phyloP scores from a whole-genome alignment of 1,140 invertebrate genomes.

The Brachionus koreanus region DNA sequence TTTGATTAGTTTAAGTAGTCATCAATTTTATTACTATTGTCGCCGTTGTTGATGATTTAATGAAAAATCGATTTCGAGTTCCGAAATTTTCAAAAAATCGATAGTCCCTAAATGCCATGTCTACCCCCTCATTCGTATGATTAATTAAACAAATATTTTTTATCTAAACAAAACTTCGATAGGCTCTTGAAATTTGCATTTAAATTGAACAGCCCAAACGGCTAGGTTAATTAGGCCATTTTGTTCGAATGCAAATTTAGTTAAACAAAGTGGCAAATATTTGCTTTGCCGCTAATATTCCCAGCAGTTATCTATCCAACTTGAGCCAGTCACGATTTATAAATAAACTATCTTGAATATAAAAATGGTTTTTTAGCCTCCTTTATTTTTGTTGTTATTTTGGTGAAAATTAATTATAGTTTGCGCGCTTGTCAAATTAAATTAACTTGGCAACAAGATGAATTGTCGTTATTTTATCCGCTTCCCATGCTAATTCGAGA shows the following conservation, averaged over 20 bases:
- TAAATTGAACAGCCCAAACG: neutral
- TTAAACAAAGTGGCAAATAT: neutral
- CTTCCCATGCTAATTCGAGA: neutral
- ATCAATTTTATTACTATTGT: constrained; percentile 14
- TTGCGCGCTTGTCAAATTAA: constrained; percentile 14
- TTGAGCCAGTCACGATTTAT: neutral
- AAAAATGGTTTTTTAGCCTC: neutral
- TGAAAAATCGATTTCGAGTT: constrained; percentile 16
- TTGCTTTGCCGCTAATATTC: neutral
- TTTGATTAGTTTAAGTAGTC: constrained; percentile 33
- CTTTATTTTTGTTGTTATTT: neutral
- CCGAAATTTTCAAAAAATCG: constrained; percentile 2
- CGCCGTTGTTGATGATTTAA: constrained; percentile 15
- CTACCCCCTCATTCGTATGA: neutral
- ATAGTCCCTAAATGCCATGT: neutral
- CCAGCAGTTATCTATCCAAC: neutral
- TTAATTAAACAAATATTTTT: constrained; percentile 12
- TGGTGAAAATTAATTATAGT: neutral
- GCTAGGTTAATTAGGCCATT: neutral
- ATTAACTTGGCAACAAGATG: neutral
- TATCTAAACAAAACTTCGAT: constrained; percentile 1
- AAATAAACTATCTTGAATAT: neutral
- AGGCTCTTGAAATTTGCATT: constrained; percentile 22
- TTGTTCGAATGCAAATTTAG: neutral
- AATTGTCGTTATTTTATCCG: neutral